Evolutionary conservation across 2,113 vertebrate genomes (phyloP), one percentile per base, ranked within the genome.

Genomic region (Dipodomys spectabilis): DNA sequence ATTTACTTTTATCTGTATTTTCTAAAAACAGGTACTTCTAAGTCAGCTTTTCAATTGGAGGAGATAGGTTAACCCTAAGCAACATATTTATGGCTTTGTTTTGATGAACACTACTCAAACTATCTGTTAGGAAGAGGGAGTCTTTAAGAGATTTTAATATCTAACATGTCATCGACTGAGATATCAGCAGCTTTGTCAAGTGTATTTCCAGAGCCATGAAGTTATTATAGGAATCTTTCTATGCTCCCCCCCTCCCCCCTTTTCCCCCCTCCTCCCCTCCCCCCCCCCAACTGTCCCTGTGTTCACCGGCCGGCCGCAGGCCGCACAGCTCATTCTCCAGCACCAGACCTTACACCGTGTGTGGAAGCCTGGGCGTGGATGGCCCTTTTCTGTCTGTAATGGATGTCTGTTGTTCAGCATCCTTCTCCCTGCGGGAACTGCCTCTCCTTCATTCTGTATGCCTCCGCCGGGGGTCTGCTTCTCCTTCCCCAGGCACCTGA

Each of bases 261-360:
- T 39, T 6, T 5, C 3, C 39, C 39, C 39, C 39, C 39, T 39
- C 39, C 39, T n/a, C 35, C 39, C 25, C 64, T 69, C 49, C 18
- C 71, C 73, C 77, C 67, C 20, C 2, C n/a, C n/a, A n/a, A 35
- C 45, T 8, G 62, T 64, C 81, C 49, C 8, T 68, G 2, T n/a
- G 27, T 1, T 65, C 49, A 16, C 2, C 32, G 44, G 12, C 27
- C 1, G 13, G 81, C 10, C 68, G 11, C 22, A 4, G 13, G 81
- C 10, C 68, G 11, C 22, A 4, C 64, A 1, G 10, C 57, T 68
- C 19, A 15, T 6, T 8, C 5, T n/a, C 30, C n/a, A 10, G 44
- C 27, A 35, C 28, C 32, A 32, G 32, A 1, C 2, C 25, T 5
- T 27, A 1, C 1, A 1, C 0, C 28, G 20, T 23, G 32, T 5